Conservation (phyloP, 2,113 vertebrate species). For the Callithrix jacchus region DNA sequence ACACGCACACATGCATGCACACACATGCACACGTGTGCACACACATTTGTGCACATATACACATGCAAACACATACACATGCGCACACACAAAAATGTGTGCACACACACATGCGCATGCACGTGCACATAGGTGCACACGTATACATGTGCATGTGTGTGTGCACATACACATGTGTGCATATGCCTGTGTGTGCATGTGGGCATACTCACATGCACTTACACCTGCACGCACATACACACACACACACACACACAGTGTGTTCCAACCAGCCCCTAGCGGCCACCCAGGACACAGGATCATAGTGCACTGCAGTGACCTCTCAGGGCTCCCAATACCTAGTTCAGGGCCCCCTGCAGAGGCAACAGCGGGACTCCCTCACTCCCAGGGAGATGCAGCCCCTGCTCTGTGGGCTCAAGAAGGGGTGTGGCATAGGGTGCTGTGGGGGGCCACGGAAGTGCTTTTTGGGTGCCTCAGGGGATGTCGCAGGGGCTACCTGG, state of each 20-base stretch:
- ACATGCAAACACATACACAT: fast-evolving
- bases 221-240: neutral
- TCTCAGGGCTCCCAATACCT: neutral
- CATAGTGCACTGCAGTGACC: neutral
- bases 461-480: neutral
- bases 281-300: neutral
- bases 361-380: neutral
- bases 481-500: neutral
- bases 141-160: no score
- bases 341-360: neutral
- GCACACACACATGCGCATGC: no score
- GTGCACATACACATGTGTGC: fast-evolving
- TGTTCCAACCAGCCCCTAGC: neutral
- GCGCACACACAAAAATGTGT: no score
- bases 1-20: no score
- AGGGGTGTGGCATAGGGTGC: neutral
- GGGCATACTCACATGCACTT: no score
- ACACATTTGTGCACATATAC: neutral
- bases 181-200: neutral
- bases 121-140: no score
- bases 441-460: neutral
- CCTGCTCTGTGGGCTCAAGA: neutral
- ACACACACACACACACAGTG: neutral
- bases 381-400: neutral
- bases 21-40: neutral